Evolutionary conservation across 2,113 vertebrate genomes (phyloP), one percentile per base, ranked within the genome.

Genomic region (Rattus rattus): DNA sequence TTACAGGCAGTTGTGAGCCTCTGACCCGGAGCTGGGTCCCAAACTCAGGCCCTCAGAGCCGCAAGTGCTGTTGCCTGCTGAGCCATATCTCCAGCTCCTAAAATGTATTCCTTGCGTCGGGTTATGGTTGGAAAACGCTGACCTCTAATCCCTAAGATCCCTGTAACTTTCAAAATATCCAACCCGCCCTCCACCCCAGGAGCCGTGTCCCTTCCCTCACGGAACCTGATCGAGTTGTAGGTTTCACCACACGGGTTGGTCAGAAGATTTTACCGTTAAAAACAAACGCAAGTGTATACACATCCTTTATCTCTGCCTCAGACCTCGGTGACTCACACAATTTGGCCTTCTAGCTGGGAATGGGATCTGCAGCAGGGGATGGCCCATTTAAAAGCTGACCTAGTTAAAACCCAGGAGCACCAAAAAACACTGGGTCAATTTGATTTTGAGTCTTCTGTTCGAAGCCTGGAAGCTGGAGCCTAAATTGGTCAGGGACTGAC

Each of bases 341-440:
- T 83, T 65, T 97, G 96, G 96, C 95, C 94, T 96, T 96, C 72
- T 11, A 95, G 67, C 96, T 95, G 89, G 96, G 96, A 95, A 95
- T 79, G 90, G 95, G 73, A 86, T 79, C 95, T 94, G 96, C 88
- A 73, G 63, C 88, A 76, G 80, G 91, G 92, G 93, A 87, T 97
- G 97, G 96, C 97, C 97, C 97, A 97, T 94, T 98, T 98, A 94
- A 94, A 97, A 77, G 91, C 95, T 98, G 97, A 96, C 97, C 97
- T 96, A 97, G 97, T 97, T 98, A 98, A 97, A 97, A 91, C 81
- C 96, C 96, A 91, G 1, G 43, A 96, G 96, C 97, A 94, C 92
- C 83, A 69, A 63, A 96, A 90, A 86, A 56, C 95, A 75, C 81
- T 0, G 81, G 97, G 94, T 97, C 96, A 92, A 39, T 97, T 88